Conservation (phyloP, 2,797 vertebrate genomes). For the Cetoscarus ocellatus region DNA sequence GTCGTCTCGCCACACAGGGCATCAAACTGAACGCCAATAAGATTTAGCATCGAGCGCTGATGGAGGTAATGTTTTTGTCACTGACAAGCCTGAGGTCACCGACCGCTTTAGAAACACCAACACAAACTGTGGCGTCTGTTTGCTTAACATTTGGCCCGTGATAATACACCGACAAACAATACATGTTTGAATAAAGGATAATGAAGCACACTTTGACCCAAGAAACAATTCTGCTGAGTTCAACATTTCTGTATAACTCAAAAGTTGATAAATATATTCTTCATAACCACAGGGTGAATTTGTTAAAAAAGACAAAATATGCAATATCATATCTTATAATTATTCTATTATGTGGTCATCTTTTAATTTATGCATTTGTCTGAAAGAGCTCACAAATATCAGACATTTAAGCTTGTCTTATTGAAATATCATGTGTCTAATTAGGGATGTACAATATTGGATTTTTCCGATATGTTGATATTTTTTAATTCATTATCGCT, state of each 20-base stretch:
- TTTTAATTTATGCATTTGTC: no score
- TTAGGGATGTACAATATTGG: no score
- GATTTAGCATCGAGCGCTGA: conserved; percentile 47
- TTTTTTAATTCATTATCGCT: no score
- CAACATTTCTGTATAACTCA: background rate
- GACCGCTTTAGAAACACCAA: conserved; percentile 26
- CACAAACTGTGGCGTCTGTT: conserved; percentile 21
- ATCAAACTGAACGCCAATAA: conserved; percentile 45
- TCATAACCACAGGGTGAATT: background rate
- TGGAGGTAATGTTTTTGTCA: conserved; percentile 37
- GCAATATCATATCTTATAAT: no score
- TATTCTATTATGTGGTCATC: no score
- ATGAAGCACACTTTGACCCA: background rate
- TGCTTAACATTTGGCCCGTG: conserved; percentile 27
- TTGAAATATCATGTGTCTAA: no score
- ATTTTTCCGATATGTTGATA: no score
- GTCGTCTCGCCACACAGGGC: conserved; percentile 42
- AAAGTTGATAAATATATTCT: background rate
- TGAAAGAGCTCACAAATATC: no score
- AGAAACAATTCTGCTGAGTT: conserved; percentile 2
- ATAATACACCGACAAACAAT: conserved; percentile 13
- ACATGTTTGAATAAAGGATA: conserved; percentile 13
- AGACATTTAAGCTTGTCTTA: no score
- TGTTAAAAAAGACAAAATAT: no score
- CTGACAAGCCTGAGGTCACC: conserved; percentile 44